Evolutionary conservation across 2,888 invertebrate species (phyloP), one percentile per base, ranked within the genome.

Genomic region (Corythucha ciliata): DNA sequence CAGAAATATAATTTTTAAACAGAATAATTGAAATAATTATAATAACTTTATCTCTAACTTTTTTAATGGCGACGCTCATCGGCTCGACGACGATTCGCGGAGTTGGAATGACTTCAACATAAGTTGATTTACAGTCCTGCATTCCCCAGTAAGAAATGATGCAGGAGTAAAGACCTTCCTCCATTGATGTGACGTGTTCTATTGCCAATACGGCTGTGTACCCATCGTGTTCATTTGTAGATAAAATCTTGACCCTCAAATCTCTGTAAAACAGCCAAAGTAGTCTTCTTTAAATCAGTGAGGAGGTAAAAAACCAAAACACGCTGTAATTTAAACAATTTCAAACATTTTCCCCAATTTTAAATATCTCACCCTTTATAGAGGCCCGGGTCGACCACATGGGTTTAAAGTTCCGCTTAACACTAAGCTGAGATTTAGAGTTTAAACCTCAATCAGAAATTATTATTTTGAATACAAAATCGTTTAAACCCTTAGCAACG

Each of bases 91-190:
- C 75, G 42, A 83, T 77, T 57, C 75, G 72, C 1, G 84, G 83
- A 2, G 80, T 76, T 33, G 77, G 70, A 42, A 66, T 63, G 14
- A 85, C 75, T 21, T 76, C 73, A 27, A 84, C 69, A 52, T 75
- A 69, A 48, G 79, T 67, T 42, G 78, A 78, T 57, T 77, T 72
- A 65, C 84, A 84, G 55, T 82, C 76, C 58, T 81, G 75, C 41
- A 79, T 69, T n/a, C 78, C 79, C 62, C 77, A 78, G 63, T 82
- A 82, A 48, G 76, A 73, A 24, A 80, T 83, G 63, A 83, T 80
- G 66, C 90, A 89, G 3, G 83, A 82, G 72, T 86, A 89, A 52
- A 77, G 73, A 16, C 89, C 89, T 20, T 79, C 77, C 63, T 90
- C 89, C 27, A 79, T 72, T 20, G 72, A 69, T 54, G 76, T 77